These are phyloP conservation scores for Heliconius ethilla DNA, from an alignment of 2,888 invertebrate species.

Conservation along the genomic window DNA sequence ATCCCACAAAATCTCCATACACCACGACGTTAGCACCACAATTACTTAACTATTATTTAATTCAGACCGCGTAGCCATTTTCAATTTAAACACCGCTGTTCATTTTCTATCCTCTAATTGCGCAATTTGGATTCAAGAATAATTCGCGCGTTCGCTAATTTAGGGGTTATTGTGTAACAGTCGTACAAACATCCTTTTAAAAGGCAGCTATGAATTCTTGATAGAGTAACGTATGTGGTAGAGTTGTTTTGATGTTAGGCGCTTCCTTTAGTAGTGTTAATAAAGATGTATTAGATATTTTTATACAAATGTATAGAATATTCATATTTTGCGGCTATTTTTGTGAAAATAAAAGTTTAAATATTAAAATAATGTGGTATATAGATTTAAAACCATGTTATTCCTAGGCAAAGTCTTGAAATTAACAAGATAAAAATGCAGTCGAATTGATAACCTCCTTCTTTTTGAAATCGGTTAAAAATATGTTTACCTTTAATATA, in stretches of 20 bases:
- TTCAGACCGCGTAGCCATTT: conserved; percentile 76
- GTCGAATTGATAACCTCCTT: too few relatives aligned
- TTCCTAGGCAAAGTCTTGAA: neutral
- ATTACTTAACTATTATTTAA: conserved; percentile 61
- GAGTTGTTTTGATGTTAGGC: conserved; percentile 33
- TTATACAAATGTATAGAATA: too few relatives aligned
- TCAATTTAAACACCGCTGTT: conserved; percentile 80
- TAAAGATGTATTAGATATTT: too few relatives aligned
- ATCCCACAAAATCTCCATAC: neutral
- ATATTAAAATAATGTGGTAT: too few relatives aligned
- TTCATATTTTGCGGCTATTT: too few relatives aligned
- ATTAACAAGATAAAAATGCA: neutral
- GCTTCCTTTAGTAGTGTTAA: conserved; percentile 13
- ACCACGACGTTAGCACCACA: conserved; percentile 15
- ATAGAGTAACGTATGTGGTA: conserved; percentile 53
- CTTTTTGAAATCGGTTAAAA: too few relatives aligned
- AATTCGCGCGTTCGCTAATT: conserved; percentile 78
- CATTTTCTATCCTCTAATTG: conserved; percentile 78
- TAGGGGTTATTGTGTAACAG: conserved; percentile 74
- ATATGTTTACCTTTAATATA: neutral
- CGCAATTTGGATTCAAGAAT: conserved; percentile 79
- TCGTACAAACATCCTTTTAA: conserved; percentile 71
- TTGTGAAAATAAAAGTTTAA: too few relatives aligned
- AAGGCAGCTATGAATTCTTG: conserved; percentile 64
- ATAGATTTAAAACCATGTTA: too few relatives aligned